Evolutionary conservation across 2,113 vertebrate genomes (phyloP), one percentile per base, ranked within the genome.

Genomic region (Ariopsis seemanni): DNA sequence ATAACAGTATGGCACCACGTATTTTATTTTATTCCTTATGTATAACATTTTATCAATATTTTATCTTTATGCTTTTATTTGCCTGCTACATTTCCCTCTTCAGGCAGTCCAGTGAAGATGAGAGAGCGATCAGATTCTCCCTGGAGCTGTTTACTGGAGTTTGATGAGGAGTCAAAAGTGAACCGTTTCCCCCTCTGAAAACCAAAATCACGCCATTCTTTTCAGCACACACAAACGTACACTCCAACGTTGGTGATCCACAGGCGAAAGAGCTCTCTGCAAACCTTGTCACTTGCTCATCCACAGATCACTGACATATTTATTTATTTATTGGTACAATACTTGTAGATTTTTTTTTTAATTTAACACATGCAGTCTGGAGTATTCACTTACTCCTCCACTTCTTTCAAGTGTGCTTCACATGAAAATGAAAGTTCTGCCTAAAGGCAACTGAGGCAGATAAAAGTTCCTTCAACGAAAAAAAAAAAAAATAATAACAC

Each of bases 381-480:
- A 91, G 92, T 94, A 90, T 96, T 95, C 94, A 93, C 92, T 93
- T 92, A 93, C 93, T 92, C 92, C 92, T 90, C 92, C 90, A 90
- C 57, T 94, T 92, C 93, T 94, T 94, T 94, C 93, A 93, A 93
- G 94, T 93, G 91, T 93, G 93, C 91, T 93, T 90, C 90, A 90
- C 90, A 90, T 90, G 90, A 92, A 96, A 95, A 95, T 94, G 92
- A 94, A 94, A 94, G 94, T 92, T 94, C 90, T 93, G 62, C 91
- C 95, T 90, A 42, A 90, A 87, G 93, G 94, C 93, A 86, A 92
- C 86, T 90, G 88, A 87, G 42, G 53, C 52, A 90, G 90, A 90
- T 90, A 90, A 90, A 90, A 89, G 88, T 89, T 86, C 87, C 78
- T 89, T 85, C 42, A n/a, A 50, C 22, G 25, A 82, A 72, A 63